Base-by-base conservation (phyloP, 2,113 vertebrate species). In the Hoplias malabaricus region DNA sequence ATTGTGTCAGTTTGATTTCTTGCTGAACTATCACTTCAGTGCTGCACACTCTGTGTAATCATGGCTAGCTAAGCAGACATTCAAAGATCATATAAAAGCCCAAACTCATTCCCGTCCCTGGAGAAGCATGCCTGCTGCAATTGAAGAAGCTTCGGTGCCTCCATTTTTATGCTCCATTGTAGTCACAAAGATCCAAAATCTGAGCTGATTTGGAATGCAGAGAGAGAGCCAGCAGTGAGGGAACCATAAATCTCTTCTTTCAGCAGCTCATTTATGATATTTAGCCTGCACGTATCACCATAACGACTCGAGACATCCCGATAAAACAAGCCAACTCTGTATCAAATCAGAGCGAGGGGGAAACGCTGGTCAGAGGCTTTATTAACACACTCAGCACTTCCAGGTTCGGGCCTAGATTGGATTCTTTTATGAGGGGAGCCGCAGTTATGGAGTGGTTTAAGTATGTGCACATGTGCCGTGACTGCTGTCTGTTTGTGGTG, bases 401-500 rank as follows among this genome's bases (percentile, higher is more conserved):
- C 42, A 67, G 48, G 31, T 83, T 84, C 84, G 16, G 82, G 81
- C 75, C n/a, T 25, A 78, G 70, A 73, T 80, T 80, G 84, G 85
- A 85, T 73, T 85, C 88, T 87, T 88, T 89, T 67, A 78, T 53
- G 57, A 33, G 59, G 34, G 50, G 79, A 79, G 4, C 63, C 72
- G 71, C 85, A 74, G 82, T 87, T 83, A 84, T 83, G 79, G 79
- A 86, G 29, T 50, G 69, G 38, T 79, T 73, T 80, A 75, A 78
- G 73, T 72, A 38, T 53, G 25, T 33, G 40, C 78, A 85, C 88
- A 88, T 81, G 73, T 87, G 86, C 73, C 73, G 16, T 6, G 65
- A 80, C 75, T 82, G 85, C 84, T 85, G 77, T 73, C 83, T 53
- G 59, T 85, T 87, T 83, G 85, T 86, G 83, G 84, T 53, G 68